These are phyloP conservation scores for Huso huso DNA, from an alignment of 2,797 vertebrate genomes.

Conservation along the genomic window DNA sequence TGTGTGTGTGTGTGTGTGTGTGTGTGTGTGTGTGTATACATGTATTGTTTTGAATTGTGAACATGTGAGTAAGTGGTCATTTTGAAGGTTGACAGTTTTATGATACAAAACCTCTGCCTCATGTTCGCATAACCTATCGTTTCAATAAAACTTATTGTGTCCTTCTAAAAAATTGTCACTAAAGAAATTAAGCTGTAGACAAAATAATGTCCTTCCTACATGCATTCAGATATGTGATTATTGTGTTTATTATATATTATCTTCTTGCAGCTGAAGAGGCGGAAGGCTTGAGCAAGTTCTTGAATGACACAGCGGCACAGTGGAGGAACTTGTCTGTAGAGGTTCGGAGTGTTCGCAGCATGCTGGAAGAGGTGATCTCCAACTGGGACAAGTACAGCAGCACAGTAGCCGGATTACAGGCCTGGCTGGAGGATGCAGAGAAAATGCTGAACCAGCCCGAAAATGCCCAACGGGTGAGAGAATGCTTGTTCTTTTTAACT, in stretches of 20 bases:
- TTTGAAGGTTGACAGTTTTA: no score
- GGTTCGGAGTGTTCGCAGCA: conserved; percentile 89
- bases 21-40: no score
- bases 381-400: conserved; percentile 93
- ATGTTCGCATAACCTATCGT: no score
- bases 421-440: conserved; percentile 94
- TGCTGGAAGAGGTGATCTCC: conserved; percentile 91
- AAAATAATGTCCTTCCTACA: no score
- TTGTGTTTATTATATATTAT: not conserved
- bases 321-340: conserved; percentile 92
- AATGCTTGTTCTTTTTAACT: not conserved
- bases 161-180: no score
- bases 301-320: conserved; percentile 80
- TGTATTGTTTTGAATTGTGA: no score
- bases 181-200: no score
- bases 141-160: no score
- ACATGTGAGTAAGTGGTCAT: no score
- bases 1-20: no score
- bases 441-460: conserved; percentile 89
- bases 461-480: conserved; percentile 77
- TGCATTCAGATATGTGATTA: no score
- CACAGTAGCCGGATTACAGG: conserved; percentile 82
- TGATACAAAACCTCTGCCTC: no score
- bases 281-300: conserved; percentile 85
- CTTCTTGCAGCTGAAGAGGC: conserved; percentile 76